Conservation (phyloP, 1,140 invertebrate genomes). For the Hermatobates lingyangjiaoensis region DNA sequence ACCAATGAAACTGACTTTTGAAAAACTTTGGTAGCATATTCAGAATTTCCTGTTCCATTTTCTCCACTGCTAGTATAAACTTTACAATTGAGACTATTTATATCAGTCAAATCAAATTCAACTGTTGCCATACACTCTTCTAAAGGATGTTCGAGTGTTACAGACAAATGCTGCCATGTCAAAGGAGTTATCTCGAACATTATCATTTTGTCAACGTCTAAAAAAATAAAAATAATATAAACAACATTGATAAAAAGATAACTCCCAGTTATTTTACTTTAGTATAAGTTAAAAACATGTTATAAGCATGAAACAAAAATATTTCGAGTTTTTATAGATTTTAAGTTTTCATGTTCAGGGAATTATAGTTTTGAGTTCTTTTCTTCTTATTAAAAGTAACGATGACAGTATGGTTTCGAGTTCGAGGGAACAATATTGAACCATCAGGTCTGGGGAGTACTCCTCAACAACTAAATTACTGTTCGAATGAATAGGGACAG, state of each 20-base stretch:
- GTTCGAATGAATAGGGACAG: no score
- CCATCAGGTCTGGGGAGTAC: no score
- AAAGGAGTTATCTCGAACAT: conserved; percentile 83
- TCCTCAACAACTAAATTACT: no score
- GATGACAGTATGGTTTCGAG: no score
- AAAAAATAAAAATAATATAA: not conserved
- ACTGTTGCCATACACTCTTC: conserved; percentile 83
- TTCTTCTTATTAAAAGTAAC: no score
- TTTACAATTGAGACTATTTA: conserved; percentile 45
- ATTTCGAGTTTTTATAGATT: no score
- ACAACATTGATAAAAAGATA: not conserved
- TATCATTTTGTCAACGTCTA: conserved; percentile 53
- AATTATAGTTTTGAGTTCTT: no score
- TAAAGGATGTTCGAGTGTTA: conserved; percentile 80
- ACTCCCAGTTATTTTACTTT: conserved; percentile 6
- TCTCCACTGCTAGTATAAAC: conserved; percentile 37
- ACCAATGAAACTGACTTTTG: conserved; percentile 42
- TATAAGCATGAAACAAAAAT: no score
- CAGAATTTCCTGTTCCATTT: conserved; percentile 36
- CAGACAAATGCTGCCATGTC: conserved; percentile 70
- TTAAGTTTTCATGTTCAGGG: no score
- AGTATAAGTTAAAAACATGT: no score
- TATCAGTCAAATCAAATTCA: conserved; percentile 70
- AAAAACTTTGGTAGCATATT: conserved; percentile 65
- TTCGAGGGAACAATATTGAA: no score